Percentiles rank a stretch among this genome's conserved stretches.
Evolutionary conservation across 2,888 invertebrate species (phyloP).

Genomic region (Alcis repandata): DNA sequence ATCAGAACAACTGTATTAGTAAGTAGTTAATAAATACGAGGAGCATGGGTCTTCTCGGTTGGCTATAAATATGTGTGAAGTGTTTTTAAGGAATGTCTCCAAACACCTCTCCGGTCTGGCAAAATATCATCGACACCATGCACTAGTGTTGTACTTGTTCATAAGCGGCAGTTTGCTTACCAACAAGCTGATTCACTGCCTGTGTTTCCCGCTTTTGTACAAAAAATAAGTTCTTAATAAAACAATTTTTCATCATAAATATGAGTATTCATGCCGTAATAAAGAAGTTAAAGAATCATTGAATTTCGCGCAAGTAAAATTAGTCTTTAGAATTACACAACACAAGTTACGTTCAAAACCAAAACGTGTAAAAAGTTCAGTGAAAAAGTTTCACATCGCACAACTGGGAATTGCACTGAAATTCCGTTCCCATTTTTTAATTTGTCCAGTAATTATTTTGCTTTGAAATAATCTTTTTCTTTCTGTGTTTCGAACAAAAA

Average conservation of each 20-base stretch:
- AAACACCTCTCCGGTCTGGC: too few species aligned
- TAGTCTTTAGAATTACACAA: slow-evolving; percentile 9
- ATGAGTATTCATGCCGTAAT: too few species aligned
- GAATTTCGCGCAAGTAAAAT: neutral
- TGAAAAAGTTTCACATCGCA: slow-evolving; percentile 49
- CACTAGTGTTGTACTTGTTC: too few species aligned
- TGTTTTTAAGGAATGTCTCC: too few species aligned
- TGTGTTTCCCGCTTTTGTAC: too few species aligned
- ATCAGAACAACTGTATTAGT: too few species aligned
- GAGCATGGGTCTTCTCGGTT: too few species aligned
- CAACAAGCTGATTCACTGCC: too few species aligned
- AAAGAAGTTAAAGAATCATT: neutral
- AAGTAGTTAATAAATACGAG: too few species aligned
- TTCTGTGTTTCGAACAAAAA: slow-evolving; percentile 52
- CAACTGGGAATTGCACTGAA: slow-evolving; percentile 41
- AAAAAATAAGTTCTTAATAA: neutral
- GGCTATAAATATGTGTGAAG: too few species aligned
- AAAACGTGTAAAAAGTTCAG: slow-evolving; percentile 22
- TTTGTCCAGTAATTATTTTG: slow-evolving; percentile 55
- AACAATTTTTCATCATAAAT: neutral
- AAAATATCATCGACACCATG: too few species aligned
- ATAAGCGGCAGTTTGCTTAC: too few species aligned
- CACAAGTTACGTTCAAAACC: slow-evolving; percentile 15
- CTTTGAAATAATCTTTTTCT: slow-evolving; percentile 41
- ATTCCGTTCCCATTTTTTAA: slow-evolving; percentile 49